Evolutionary conservation across 2,797 vertebrate genomes (phyloP).

Genomic region (Nannoperca obscura): DNA sequence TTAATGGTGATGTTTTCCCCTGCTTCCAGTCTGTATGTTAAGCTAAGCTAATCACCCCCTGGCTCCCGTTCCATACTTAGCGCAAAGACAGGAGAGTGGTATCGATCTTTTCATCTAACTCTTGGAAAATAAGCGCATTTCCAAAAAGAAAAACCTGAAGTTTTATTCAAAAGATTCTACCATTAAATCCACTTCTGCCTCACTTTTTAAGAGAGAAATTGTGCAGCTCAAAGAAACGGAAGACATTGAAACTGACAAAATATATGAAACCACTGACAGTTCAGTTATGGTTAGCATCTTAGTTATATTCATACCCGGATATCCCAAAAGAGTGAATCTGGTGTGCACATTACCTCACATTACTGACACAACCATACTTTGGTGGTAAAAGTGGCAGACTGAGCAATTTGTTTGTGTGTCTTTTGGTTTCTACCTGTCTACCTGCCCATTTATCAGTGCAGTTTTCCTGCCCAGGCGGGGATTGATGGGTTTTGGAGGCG

Average conservation of each 20-base stretch:
- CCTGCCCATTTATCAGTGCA: conserved; percentile 51
- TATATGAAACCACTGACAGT: not conserved
- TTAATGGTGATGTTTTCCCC: not conserved
- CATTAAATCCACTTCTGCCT: not conserved
- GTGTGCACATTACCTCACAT: not conserved
- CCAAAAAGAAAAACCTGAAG: not conserved
- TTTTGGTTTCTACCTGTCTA: conserved; percentile 42
- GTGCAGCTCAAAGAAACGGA: not conserved
- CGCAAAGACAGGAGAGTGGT: not conserved
- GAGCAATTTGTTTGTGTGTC: conserved; percentile 43
- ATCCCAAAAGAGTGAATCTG: conserved; percentile 6
- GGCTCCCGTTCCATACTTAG: not conserved
- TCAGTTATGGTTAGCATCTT: not conserved
- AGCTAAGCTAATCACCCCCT: not conserved
- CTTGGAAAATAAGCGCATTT: too few species aligned
- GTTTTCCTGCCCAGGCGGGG: conserved; percentile 1
- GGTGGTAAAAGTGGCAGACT: conserved; percentile 31
- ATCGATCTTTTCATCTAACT: not conserved
- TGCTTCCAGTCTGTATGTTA: not conserved
- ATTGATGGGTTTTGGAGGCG: conserved; percentile 45
- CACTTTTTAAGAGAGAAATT: not conserved
- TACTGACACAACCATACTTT: conserved; percentile 8
- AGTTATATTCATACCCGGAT: not conserved
- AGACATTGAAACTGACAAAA: not conserved
- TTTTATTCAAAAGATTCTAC: not conserved